These are phyloP conservation scores for Parauchenoglanis ngamensis DNA, from an alignment of 2,797 vertebrate species.

Conservation along the genomic window DNA sequence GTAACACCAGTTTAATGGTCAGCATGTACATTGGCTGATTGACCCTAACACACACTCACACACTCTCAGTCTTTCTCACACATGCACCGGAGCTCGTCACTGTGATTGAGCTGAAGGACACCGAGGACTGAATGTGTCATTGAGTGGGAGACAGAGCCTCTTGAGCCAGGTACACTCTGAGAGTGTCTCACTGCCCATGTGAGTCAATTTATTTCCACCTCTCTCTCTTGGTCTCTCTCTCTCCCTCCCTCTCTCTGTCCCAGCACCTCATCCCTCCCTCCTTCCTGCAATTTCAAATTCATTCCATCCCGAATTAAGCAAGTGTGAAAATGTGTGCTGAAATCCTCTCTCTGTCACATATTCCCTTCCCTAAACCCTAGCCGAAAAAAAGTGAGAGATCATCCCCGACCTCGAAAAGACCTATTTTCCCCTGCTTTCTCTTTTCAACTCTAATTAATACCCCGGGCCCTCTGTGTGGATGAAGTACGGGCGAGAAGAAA, in stretches of 20 bases:
- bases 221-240: neutral
- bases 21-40: neutral
- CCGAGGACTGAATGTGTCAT: conserved; percentile 67
- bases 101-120: conserved; percentile 70
- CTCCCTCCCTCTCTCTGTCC: neutral
- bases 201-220: conserved; percentile 35
- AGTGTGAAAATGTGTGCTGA: conserved; percentile 36
- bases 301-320: conserved; percentile 49
- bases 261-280: conserved; percentile 45
- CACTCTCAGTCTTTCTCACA: conserved; percentile 40
- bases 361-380: conserved; percentile 12
- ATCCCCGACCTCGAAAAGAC: conserved; percentile 34
- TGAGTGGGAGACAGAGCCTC: conserved; percentile 71
- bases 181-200: conserved; percentile 62
- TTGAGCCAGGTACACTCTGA: conserved; percentile 64
- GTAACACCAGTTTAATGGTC: neutral
- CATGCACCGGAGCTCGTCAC: conserved; percentile 5
- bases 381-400: conserved; percentile 7
- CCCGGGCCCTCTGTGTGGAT: conserved; percentile 54
- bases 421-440: conserved; percentile 15
- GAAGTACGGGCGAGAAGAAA: conserved; percentile 4
- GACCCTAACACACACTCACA: neutral
- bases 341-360: conserved; percentile 37
- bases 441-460: conserved; percentile 50
- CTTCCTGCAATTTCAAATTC: conserved; percentile 52